Evolutionary conservation across 1,140 invertebrate genomes (phyloP), one percentile per base, ranked within the genome.

Genomic region (Drosophila prosaltans): DNA sequence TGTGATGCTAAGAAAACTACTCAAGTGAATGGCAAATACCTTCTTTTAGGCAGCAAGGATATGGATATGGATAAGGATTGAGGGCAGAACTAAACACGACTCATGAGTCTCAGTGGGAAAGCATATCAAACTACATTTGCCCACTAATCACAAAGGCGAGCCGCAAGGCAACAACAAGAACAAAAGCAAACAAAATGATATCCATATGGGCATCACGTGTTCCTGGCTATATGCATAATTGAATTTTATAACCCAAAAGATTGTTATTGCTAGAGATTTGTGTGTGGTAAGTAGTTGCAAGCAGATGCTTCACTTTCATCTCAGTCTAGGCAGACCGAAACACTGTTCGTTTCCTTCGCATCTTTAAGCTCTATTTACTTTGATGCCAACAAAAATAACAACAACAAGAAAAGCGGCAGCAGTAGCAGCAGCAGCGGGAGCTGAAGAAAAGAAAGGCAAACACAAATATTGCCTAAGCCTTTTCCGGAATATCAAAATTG

Each of bases 161-260:
- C 72, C 83, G 54, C 72, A 88, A 76, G 79, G 63, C 64, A 36
- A 51, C 1, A 51, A 51, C 21, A 51, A 51, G 55, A 51, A 36
- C 43, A 64, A 51, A 63, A 58, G 10, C 65, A 81, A 81, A 83
- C 76, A 78, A 78, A 65, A 70, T 69, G 45, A 43, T 48, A 57
- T 51, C 48, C 69, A 60, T 68, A 70, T 65, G 64, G 26, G 32
- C 11, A 55, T 74, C 66, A 76, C 67, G 75, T 70, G 66, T 61
- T 72, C 72, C 45, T 68, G 55, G 55, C 57, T 69, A 67, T 77
- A 71, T 89, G 73, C 83, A 88, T 86, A 86, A 86, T 86, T 86
- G 80, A 86, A 88, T 88, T 83, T 86, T 78, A 88, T 78, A 88
- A 72, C 59, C 80, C 70, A 58, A 72, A 72, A 74, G 76, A 80